phyloP scores from a whole-genome alignment of 2,113 vertebrate genomes.

The Syrrhaptes paradoxus region DNA sequence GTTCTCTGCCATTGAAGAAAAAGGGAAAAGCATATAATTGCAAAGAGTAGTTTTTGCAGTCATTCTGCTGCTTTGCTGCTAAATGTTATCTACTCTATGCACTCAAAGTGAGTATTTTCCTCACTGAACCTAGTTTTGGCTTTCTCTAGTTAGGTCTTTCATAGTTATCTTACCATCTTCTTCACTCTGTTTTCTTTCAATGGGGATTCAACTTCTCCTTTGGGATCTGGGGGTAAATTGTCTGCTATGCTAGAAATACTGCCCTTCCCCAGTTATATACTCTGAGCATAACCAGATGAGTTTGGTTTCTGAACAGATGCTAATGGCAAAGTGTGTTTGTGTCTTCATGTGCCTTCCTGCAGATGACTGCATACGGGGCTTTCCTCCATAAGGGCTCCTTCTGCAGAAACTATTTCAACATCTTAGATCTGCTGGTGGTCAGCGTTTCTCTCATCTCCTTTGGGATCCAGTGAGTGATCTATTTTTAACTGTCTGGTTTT shows the following conservation, averaged over 20 bases:
- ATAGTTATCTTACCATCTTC: background rate
- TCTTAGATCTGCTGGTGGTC: conserved; percentile 97
- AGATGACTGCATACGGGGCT: conserved; percentile 99
- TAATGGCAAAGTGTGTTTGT: conserved; percentile 26
- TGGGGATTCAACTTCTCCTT: background rate
- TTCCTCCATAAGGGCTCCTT: conserved; percentile 99
- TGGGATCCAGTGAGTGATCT: conserved; percentile 94
- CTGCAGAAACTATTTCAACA: conserved; percentile 99
- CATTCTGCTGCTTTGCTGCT: conserved; percentile 48
- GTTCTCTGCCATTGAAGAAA: conserved; percentile 8
- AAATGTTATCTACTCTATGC: background rate
- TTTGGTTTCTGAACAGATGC: background rate
- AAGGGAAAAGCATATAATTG: conserved; percentile 31
- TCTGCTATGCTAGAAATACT: background rate
- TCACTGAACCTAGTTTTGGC: background rate
- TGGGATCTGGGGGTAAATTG: background rate
- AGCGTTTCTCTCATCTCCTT: conserved; percentile 99
- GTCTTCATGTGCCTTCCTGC: conserved; percentile 57
- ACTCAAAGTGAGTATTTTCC: background rate
- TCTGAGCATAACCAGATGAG: background rate
- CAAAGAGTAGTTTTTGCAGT: conserved; percentile 43
- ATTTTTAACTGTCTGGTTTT: background rate
- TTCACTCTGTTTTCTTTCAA: conserved; percentile 15
- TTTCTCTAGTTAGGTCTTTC: background rate
- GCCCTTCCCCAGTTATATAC: background rate